phyloP scores from a whole-genome alignment of 1,140 invertebrate species.

The Wasmannia auropunctata region DNA sequence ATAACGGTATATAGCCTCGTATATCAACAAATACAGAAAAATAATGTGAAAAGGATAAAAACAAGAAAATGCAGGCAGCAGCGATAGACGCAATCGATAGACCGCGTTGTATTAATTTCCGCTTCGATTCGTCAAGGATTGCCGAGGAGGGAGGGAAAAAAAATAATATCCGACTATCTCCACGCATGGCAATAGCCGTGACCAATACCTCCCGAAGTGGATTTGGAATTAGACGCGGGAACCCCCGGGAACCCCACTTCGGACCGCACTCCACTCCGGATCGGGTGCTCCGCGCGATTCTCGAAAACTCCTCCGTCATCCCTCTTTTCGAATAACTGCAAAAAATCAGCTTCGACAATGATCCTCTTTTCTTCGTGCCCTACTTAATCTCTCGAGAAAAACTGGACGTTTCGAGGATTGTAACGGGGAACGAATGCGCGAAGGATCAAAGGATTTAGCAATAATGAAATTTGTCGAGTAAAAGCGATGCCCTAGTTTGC shows the following conservation, averaged over 20 bases:
- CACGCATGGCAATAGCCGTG: constrained; percentile 74
- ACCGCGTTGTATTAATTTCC: constrained; percentile 79
- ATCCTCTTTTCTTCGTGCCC: not conserved
- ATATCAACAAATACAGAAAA: constrained; percentile 5
- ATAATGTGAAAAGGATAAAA: not conserved
- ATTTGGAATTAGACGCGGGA: constrained; percentile 60
- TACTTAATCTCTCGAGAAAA: not conserved
- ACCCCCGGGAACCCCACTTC: constrained; percentile 30
- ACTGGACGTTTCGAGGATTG: not conserved
- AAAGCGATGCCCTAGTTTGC: not conserved
- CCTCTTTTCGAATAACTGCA: not conserved
- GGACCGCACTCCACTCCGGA: not conserved
- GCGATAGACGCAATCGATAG: constrained; percentile 58
- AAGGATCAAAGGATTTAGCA: not conserved
- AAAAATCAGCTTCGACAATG: not conserved
- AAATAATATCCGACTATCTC: constrained; percentile 76
- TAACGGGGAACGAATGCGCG: not conserved
- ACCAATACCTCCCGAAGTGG: constrained; percentile 71
- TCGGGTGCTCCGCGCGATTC: constrained; percentile 3
- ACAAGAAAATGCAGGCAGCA: not conserved
- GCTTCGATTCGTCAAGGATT: constrained; percentile 78
- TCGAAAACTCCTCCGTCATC: constrained; percentile 26
- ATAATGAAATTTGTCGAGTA: not conserved
- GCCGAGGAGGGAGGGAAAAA: constrained; percentile 51
- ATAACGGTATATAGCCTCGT: not conserved